Conservation (phyloP, 2,113 vertebrate genomes). For the Cheilinus undulatus region DNA sequence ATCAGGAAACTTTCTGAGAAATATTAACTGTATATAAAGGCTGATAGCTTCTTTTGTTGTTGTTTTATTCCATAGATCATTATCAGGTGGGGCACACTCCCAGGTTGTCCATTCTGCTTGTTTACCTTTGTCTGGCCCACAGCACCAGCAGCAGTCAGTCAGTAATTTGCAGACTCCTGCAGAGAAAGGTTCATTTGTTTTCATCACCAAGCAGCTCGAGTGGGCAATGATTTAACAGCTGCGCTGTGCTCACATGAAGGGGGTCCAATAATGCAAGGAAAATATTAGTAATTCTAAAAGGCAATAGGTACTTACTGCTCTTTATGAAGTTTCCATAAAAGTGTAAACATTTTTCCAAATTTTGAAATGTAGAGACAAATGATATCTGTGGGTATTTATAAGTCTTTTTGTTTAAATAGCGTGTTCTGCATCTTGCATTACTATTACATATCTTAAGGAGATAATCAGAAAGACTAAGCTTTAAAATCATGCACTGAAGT, state of each 20-base stretch:
- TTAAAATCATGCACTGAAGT: neutral
- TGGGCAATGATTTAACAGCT: slow-evolving; percentile 37
- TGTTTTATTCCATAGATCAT: too few relatives aligned
- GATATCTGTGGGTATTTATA: too few relatives aligned
- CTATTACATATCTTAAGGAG: too few relatives aligned
- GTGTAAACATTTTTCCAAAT: neutral
- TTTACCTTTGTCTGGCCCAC: slow-evolving; percentile 6
- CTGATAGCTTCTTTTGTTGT: neutral
- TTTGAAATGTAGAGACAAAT: neutral
- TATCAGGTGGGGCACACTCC: neutral
- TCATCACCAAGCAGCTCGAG: slow-evolving; percentile 25
- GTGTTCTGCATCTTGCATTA: too few relatives aligned
- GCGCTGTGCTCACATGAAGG: slow-evolving; percentile 13
- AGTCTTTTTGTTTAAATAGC: too few relatives aligned
- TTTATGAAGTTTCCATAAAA: neutral
- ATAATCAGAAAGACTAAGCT: too few relatives aligned
- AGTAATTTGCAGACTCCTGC: slow-evolving; percentile 34
- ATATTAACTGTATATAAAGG: too few relatives aligned
- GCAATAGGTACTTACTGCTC: neutral
- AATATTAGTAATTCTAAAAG: neutral
- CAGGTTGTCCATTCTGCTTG: neutral
- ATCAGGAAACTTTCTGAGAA: too few relatives aligned
- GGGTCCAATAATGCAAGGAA: neutral
- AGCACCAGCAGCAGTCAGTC: neutral
- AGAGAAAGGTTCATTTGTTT: slow-evolving; percentile 46